These are phyloP conservation scores for Dryobotodes eremita DNA, from an alignment of 2,888 invertebrate species.

Conservation along the genomic window DNA sequence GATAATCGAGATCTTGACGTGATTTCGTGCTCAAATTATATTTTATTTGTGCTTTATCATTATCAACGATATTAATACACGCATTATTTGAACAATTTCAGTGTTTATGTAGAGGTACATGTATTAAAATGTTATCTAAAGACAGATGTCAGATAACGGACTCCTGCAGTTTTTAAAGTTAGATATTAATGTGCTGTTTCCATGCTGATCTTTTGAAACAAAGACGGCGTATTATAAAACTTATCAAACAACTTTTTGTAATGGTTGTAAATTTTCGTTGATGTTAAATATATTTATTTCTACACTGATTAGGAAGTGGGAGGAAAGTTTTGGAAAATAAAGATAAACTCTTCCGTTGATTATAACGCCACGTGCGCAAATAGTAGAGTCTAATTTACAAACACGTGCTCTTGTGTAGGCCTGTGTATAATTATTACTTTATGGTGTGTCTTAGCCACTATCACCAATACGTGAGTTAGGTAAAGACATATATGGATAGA, in stretches of 20 bases:
- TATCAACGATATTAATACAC: conserved; percentile 26
- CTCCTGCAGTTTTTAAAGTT: conserved; percentile 38
- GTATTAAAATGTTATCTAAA: conserved; percentile 43
- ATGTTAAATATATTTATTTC: conserved; percentile 7
- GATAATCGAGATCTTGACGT: conserved; percentile 20
- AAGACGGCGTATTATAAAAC: conserved; percentile 4
- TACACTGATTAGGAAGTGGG: conserved; percentile 19
- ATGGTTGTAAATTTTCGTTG: conserved; percentile 33
- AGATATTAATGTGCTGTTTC: conserved; percentile 12
- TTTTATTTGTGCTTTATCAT: conserved; percentile 37
- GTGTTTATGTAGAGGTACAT: not conserved
- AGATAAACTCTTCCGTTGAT: not conserved
- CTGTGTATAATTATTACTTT: not conserved
- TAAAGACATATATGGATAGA: not conserved
- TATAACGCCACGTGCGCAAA: not conserved
- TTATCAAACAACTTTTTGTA: conserved; percentile 31
- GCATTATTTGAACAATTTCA: not conserved
- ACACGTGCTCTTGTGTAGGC: not conserved
- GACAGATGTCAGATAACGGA: conserved; percentile 37
- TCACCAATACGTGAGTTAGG: not conserved
- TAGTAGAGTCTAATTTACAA: not conserved
- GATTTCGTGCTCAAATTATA: conserved; percentile 35
- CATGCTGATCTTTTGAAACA: conserved; percentile 3
- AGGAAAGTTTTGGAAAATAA: conserved; percentile 34
- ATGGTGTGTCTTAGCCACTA: not conserved